Conservation (phyloP, 2,113 vertebrate species). For the Sander vitreus region DNA sequence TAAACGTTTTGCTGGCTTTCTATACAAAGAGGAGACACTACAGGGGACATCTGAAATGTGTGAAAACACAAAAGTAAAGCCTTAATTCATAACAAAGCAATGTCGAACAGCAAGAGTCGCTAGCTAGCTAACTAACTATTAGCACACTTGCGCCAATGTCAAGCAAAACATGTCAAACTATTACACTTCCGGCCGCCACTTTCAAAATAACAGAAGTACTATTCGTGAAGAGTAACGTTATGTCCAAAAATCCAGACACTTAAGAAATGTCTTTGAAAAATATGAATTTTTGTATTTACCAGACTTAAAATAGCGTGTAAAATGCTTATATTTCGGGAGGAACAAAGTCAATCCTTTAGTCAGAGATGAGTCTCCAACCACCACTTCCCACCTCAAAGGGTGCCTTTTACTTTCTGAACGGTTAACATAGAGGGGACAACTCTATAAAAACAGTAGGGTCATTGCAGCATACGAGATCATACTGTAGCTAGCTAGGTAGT, state of each 20-base stretch:
- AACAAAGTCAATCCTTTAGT: background rate
- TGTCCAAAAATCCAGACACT: background rate
- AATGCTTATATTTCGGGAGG: background rate
- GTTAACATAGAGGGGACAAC: background rate
- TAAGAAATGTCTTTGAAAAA: background rate
- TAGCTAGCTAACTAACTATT: conserved; percentile 35
- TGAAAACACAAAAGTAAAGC: background rate
- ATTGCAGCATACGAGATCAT: background rate
- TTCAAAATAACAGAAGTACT: conserved; percentile 22
- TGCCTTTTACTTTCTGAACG: background rate
- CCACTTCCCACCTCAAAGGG: background rate
- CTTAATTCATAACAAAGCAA: background rate
- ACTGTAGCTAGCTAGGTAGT: too few species aligned
- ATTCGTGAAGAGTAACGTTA: background rate
- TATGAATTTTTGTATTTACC: background rate
- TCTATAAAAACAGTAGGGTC: background rate
- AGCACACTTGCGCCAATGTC: conserved; percentile 36
- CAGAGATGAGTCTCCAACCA: background rate
- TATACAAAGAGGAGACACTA: background rate
- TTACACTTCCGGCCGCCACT: rapidly evolving
- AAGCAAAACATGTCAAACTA: background rate
- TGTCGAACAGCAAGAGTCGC: background rate
- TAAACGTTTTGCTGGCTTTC: rapidly evolving
- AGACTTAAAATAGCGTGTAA: too few species aligned
- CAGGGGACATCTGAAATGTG: background rate